Conservation (phyloP, 2,113 vertebrate species). For the Arenaria interpres region DNA sequence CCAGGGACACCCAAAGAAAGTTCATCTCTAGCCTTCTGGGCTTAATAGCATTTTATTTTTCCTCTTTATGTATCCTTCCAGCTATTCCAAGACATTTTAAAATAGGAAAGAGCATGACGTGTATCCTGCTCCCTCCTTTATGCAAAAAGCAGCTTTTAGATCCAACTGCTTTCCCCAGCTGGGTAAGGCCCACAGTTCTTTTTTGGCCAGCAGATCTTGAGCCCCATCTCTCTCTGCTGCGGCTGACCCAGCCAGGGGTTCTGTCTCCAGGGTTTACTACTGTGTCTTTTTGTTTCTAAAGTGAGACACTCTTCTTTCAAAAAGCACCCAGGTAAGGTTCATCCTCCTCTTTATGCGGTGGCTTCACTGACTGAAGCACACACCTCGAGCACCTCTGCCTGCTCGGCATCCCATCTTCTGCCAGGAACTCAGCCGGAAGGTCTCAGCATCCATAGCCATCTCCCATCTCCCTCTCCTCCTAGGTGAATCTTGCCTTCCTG, state of each 20-base stretch:
- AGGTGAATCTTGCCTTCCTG: background rate
- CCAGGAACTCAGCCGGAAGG: background rate
- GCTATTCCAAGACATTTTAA: background rate
- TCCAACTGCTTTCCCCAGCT: fast-evolving
- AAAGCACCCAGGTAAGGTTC: background rate
- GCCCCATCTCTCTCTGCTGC: fast-evolving
- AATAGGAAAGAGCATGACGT: fast-evolving
- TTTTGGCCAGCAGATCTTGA: fast-evolving
- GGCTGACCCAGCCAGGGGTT: background rate
- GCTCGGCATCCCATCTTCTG: background rate
- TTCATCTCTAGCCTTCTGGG: background rate
- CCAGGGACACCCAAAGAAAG: background rate
- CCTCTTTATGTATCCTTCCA: background rate
- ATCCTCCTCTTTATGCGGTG: background rate
- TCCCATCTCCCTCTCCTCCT: background rate
- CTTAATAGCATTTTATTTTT: background rate
- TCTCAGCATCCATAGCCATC: background rate
- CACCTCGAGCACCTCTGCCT: background rate
- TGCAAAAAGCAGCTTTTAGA: background rate
- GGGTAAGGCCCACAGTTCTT: background rate
- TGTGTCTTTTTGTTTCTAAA: background rate
- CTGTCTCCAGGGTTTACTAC: fast-evolving
- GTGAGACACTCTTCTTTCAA: background rate
- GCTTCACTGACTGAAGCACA: background rate
- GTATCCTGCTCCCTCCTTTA: background rate